A percentile compares a stretch with the other conserved stretches of the same genome.
Conservation (phyloP, 2,888 invertebrate genomes). For the Hemicrepidius hirtus region DNA sequence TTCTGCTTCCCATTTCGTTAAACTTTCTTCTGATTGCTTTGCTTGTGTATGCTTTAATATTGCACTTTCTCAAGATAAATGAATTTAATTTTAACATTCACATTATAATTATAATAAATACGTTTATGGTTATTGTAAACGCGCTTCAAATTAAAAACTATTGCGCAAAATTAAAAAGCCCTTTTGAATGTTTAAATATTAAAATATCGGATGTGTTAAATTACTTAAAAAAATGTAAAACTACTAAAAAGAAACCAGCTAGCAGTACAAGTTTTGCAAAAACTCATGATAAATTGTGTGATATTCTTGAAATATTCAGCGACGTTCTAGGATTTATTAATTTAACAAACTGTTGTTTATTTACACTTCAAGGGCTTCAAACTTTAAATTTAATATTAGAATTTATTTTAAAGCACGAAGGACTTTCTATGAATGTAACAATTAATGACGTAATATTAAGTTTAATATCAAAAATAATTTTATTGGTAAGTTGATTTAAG, state of each 20-base stretch:
- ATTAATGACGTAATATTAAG: conserved; percentile 1
- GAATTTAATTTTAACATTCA: background rate
- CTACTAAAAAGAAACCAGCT: conserved; percentile 4
- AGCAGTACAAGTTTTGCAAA: conserved; percentile 26
- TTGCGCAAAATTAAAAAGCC: background rate
- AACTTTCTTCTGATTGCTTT: background rate
- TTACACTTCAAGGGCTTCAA: conserved; percentile 18
- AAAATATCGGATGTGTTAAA: conserved; percentile 3
- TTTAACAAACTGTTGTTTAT: background rate
- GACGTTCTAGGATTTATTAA: conserved; percentile 38
- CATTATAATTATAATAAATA: conserved; percentile 1
- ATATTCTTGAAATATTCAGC: conserved; percentile 41
- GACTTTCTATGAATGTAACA: conserved; percentile 1
- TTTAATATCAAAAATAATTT: background rate
- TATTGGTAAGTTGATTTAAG: conserved; percentile 22
- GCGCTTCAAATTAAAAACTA: conserved; percentile 7
- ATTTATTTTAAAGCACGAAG: background rate
- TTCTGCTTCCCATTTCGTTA: background rate
- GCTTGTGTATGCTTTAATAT: background rate
- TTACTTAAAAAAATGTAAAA: conserved; percentile 11
- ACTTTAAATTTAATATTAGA: conserved; percentile 39
- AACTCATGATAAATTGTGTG: conserved; percentile 50
- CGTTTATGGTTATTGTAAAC: conserved; percentile 29
- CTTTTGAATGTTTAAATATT: conserved; percentile 9
- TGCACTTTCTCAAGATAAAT: conserved; percentile 10